phyloP scores from a whole-genome alignment of 2,113 vertebrate species.

The Thymallus thymallus region DNA sequence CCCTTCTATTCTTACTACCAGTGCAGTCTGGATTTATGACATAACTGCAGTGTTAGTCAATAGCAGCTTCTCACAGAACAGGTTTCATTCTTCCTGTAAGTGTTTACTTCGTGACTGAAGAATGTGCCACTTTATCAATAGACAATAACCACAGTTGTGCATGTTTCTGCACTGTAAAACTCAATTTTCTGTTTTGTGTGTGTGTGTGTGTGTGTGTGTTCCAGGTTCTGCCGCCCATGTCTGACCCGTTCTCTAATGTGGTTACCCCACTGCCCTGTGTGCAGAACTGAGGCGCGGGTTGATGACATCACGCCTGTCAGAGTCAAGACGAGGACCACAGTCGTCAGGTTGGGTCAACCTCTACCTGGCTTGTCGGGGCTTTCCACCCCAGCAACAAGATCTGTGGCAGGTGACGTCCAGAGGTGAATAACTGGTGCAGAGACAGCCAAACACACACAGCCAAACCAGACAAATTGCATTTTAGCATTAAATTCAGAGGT shows the following conservation, averaged over 20 bases:
- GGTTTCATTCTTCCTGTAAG: neutral
- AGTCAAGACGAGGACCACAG: too few relatives aligned
- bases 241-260: neutral
- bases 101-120: neutral
- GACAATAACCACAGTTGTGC: too few relatives aligned
- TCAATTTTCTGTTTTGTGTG: too few relatives aligned
- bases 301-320: neutral
- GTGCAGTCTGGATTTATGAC: too few relatives aligned
- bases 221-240: constrained; percentile 12
- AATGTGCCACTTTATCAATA: too few relatives aligned
- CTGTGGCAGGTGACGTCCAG: neutral
- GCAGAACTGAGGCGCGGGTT: neutral
- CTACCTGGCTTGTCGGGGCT: neutral
- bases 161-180: too few relatives aligned
- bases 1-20: too few relatives aligned
- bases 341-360: neutral
- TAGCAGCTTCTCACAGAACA: neutral
- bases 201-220: neutral
- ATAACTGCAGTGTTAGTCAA: neutral
- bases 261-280: constrained; percentile 2
- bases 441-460: too few relatives aligned
- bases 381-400: neutral
- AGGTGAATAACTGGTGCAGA: neutral
- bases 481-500: too few relatives aligned
- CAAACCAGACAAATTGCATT: too few relatives aligned